Percentiles rank a stretch among this genome's conserved stretches.
Conservation (phyloP, 2,113 vertebrate species). For the Halcyon senegalensis region DNA sequence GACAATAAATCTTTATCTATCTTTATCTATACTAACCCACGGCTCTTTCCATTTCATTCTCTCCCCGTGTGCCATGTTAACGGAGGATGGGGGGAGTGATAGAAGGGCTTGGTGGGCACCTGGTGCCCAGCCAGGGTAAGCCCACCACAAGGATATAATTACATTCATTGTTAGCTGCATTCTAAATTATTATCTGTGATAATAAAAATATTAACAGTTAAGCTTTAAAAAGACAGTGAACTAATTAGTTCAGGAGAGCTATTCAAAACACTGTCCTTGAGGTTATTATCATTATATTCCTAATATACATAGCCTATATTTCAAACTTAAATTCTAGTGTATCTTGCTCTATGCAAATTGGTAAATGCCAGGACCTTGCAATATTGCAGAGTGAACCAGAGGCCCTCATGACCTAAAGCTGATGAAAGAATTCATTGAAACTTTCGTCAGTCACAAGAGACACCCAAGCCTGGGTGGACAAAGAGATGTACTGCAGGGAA, state of each 20-base stretch:
- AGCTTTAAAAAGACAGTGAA: conserved; percentile 48
- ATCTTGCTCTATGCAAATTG: neutral
- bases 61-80: too few species aligned
- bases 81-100: too few species aligned
- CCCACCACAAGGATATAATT: conserved; percentile 29
- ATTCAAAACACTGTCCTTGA: conserved; percentile 60
- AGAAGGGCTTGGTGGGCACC: too few species aligned
- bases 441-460: neutral
- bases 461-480: neutral
- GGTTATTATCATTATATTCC: conserved; percentile 16
- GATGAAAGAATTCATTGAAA: neutral
- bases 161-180: conserved; percentile 60
- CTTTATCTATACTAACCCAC: too few species aligned
- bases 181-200: neutral
- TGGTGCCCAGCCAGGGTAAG: too few species aligned
- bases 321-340: neutral
- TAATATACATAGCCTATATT: neutral
- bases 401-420: neutral
- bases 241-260: conserved; percentile 60
- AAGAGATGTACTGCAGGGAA: neutral
- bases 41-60: too few species aligned
- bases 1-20: too few species aligned
- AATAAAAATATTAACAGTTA: conserved; percentile 60
- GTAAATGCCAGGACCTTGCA: neutral
- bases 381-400: neutral